Conservation (phyloP, 2,888 invertebrate genomes). For the Agrotis clavis region DNA sequence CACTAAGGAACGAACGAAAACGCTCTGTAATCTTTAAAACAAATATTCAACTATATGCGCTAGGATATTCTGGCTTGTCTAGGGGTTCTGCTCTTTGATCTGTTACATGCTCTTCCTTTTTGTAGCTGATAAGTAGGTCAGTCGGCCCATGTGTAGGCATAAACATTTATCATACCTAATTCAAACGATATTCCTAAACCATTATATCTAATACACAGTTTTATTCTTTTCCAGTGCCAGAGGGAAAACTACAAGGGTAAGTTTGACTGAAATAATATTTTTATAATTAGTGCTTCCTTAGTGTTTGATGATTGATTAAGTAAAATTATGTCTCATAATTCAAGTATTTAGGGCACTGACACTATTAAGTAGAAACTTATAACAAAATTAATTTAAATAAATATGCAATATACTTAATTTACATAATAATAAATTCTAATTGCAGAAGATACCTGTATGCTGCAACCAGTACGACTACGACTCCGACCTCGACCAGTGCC, state of each 20-base stretch:
- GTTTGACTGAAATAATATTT: slow-evolving; percentile 18
- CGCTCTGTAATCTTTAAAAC: too few species aligned
- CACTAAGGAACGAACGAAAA: too few species aligned
- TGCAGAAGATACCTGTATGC: slow-evolving; percentile 34
- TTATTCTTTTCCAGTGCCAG: slow-evolving; percentile 29
- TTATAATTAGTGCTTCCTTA: not conserved
- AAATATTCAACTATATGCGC: too few species aligned
- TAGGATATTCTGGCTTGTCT: too few species aligned
- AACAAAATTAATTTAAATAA: too few species aligned
- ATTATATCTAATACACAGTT: slow-evolving; percentile 25
- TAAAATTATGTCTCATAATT: too few species aligned
- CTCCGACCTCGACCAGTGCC: not conserved
- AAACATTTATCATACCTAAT: not conserved
- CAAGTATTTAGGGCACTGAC: too few species aligned
- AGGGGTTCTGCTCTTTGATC: not conserved
- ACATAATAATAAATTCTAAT: slow-evolving; percentile 1
- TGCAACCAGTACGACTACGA: slow-evolving; percentile 31
- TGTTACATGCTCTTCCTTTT: too few species aligned
- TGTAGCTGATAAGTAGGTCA: too few species aligned
- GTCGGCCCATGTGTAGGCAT: too few species aligned
- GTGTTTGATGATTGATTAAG: not conserved
- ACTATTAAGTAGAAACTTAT: too few species aligned
- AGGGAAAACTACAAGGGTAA: slow-evolving; percentile 1
- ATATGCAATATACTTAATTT: not conserved
- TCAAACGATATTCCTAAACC: not conserved